Evolutionary conservation across 2,888 invertebrate genomes (phyloP).

Genomic region (Drosophila mimetica): DNA sequence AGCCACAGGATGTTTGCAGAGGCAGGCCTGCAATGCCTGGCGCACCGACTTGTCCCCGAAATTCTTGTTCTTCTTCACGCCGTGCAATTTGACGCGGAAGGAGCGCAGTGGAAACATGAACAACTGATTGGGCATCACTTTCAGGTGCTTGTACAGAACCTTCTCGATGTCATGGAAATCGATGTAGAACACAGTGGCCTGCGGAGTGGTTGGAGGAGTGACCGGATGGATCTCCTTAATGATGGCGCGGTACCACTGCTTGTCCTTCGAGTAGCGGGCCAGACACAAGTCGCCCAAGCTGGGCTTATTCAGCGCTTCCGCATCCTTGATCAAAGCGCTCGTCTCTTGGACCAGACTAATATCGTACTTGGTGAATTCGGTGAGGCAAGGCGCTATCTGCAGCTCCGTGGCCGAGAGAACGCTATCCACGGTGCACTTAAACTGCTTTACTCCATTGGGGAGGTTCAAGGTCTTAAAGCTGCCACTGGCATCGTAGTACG

Average conservation of each 20-base stretch:
- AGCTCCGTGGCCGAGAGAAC: constrained; percentile 74
- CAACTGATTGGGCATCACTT: constrained; percentile 85
- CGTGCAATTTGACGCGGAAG: constrained; percentile 85
- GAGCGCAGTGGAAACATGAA: constrained; percentile 85
- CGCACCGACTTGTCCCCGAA: constrained; percentile 81
- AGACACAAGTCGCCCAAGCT: constrained; percentile 86
- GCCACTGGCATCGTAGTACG: constrained; percentile 67
- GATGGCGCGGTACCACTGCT: constrained; percentile 89
- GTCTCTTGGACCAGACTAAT: constrained; percentile 85
- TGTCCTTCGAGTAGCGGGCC: constrained; percentile 87
- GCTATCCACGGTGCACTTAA: constrained; percentile 75
- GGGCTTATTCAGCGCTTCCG: constrained; percentile 84
- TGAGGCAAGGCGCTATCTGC: constrained; percentile 76
- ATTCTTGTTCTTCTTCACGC: constrained; percentile 82
- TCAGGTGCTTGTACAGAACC: constrained; percentile 84
- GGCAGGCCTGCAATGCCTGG: constrained; percentile 56
- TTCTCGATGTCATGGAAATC: constrained; percentile 90
- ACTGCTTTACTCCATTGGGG: constrained; percentile 71
- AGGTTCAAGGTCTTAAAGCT: constrained; percentile 69
- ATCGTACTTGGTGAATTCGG: constrained; percentile 84
- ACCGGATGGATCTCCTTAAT: constrained; percentile 86
- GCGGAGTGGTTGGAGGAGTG: constrained; percentile 83
- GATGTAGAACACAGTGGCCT: constrained; percentile 88
- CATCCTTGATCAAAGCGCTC: constrained; percentile 84
- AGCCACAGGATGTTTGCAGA: constrained; percentile 52